Evolutionary conservation across 2,888 invertebrate species (phyloP).

Genomic region (Coecobrya sp.): DNA sequence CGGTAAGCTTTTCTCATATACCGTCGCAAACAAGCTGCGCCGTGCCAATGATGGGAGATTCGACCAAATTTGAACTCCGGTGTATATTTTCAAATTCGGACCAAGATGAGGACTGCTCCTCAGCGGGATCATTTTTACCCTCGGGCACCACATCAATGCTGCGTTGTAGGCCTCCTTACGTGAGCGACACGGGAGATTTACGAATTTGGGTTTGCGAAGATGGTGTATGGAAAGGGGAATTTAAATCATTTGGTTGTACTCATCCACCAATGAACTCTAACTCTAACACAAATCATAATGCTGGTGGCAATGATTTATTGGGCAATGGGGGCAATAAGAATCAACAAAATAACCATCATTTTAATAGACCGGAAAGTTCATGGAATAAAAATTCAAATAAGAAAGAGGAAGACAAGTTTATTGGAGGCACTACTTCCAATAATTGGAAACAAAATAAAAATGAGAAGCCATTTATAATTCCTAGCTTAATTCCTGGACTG

Average conservation of each 20-base stretch:
- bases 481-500: conserved; percentile 18
- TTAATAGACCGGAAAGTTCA: not conserved
- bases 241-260: conserved; percentile 67
- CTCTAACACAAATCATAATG: not conserved
- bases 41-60: conserved; percentile 61
- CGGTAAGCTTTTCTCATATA: conserved; percentile 3
- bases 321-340: not conserved
- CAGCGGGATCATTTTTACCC: conserved; percentile 20
- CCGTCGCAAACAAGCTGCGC: conserved; percentile 25
- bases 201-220: conserved; percentile 73
- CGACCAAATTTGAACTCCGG: conserved; percentile 54
- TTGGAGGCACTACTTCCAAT: not conserved
- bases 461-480: not conserved
- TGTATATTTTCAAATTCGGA: conserved; percentile 48
- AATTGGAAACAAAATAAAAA: not conserved
- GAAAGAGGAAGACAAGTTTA: not conserved
- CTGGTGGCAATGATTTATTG: not conserved
- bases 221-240: conserved; percentile 76
- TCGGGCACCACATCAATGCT: conserved; percentile 62
- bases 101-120: conserved; percentile 41
- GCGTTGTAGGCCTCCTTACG: conserved; percentile 70
- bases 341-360: not conserved
- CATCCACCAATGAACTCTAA: not conserved
- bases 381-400: not conserved
- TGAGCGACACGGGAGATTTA: conserved; percentile 25